Percentiles rank a stretch among this genome's conserved stretches.
These are phyloP conservation scores for Corythornis leucogaster DNA, from an alignment of 2,797 vertebrate species.

Conservation along the genomic window DNA sequence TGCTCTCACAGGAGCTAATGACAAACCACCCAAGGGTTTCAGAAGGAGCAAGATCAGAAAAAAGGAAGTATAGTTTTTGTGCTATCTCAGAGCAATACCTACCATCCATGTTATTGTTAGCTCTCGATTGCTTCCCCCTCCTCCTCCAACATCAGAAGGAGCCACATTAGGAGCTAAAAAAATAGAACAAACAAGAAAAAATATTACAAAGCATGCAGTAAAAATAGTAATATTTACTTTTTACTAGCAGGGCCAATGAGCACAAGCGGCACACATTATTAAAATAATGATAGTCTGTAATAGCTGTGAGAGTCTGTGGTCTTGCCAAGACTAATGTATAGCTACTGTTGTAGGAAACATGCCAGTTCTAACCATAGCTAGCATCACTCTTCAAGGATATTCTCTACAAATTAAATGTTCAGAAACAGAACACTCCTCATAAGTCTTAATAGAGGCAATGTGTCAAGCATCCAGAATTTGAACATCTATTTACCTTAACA, in stretches of 20 bases:
- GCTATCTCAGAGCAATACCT: constrained; percentile 41
- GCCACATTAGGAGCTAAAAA: constrained; percentile 92
- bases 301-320: constrained; percentile 62
- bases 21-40: background rate
- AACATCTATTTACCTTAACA: background rate
- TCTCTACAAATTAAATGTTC: background rate
- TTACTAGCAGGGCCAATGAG: constrained; percentile 62
- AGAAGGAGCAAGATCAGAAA: background rate
- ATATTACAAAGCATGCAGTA: background rate
- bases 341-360: constrained; percentile 53
- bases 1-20: background rate
- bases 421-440: background rate
- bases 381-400: background rate
- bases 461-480: background rate
- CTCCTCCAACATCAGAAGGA: constrained; percentile 92
- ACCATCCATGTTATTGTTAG: constrained; percentile 97
- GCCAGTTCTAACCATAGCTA: constrained; percentile 31
- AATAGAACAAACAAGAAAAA: constrained; percentile 43
- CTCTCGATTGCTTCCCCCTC: constrained; percentile 91
- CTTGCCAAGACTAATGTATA: constrained; percentile 76
- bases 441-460: background rate
- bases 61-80: background rate
- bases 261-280: constrained; percentile 41
- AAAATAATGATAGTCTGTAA: constrained; percentile 66
- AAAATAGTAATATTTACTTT: constrained; percentile 16